Base-by-base conservation (phyloP, 2,888 invertebrate species). In the Bibio marci region DNA sequence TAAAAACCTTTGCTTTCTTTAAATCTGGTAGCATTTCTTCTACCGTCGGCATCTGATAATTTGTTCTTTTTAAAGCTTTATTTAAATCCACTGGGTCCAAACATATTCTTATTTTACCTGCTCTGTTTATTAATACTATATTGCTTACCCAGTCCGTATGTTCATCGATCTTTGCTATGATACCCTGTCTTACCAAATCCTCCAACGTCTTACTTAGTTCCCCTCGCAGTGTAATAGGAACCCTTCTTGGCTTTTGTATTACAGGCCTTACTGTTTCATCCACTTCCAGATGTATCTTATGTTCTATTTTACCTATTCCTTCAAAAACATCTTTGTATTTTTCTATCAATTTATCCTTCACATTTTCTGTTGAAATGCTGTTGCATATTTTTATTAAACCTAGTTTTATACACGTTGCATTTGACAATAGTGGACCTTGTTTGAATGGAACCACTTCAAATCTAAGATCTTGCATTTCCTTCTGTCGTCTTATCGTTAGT, bases 41-140 rank as follows among this genome's bases (percentile, higher is more conserved):
- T 39, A 49, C 22, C 43, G 46, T 45, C 27, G 47, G 43, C 14
- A 49, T 48, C 35, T 41, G 39, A 43, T 45, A 43, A 43, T 48
- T 41, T 38, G 47, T 37, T 41, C 40, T 13, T 41, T 42, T 38
- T 34, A 47, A 43, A 41, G 39, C 39, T 43, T 48, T 46, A 42
- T 47, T 50, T 32, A 46, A 38, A 34, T 50, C 41, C 19, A 43
- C 32, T 5, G 52, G 50, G 30, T 52, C 50, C 28, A 53, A 37
- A 42, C 52, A 52, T 12, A 53, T 18, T 28, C 52, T 35, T 7
- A 52, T 25, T 15, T 41, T 41, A 44, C 50, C 43, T 18, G 45
- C 43, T 41, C 52, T 52, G 38, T 50, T 48, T 10, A 49, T 48
- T 27, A 50, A 46, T 2, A 50, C 49, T 8, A 50, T 32, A 41